These are phyloP conservation scores for Norana najaformis DNA, from an alignment of 2,888 invertebrate species.

Conservation along the genomic window DNA sequence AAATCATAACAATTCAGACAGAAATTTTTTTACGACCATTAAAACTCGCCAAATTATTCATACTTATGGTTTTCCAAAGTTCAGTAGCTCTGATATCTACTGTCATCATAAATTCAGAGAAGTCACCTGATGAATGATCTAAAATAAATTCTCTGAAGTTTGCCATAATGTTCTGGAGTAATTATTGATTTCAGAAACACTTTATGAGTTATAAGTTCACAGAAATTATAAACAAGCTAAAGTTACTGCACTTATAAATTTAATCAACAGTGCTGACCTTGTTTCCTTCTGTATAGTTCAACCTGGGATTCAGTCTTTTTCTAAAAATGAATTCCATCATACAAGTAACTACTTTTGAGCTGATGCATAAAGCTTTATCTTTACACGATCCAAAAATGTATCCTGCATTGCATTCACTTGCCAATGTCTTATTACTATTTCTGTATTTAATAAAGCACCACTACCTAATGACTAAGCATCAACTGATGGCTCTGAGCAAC, in stretches of 20 bases:
- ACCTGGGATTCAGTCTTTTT: constrained; percentile 2
- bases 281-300: neutral
- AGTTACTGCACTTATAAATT: neutral
- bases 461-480: neutral
- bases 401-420: neutral
- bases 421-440: neutral
- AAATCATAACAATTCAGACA: neutral
- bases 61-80: neutral
- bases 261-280: neutral
- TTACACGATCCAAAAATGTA: neutral
- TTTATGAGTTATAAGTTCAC: neutral
- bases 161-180: neutral
- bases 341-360: neutral
- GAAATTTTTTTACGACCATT: neutral
- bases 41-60: neutral
- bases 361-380: neutral
- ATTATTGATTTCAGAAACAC: too few species aligned
- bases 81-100: neutral
- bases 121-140: neutral
- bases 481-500: neutral
- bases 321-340: neutral
- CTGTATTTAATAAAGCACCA: neutral
- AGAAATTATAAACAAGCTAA: neutral
- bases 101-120: neutral
- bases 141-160: neutral